A percentile compares a stretch with the other conserved stretches of the same genome.
Evolutionary conservation across 2,888 invertebrate species (phyloP).

Genomic region (Arrhopalites spinosus): DNA sequence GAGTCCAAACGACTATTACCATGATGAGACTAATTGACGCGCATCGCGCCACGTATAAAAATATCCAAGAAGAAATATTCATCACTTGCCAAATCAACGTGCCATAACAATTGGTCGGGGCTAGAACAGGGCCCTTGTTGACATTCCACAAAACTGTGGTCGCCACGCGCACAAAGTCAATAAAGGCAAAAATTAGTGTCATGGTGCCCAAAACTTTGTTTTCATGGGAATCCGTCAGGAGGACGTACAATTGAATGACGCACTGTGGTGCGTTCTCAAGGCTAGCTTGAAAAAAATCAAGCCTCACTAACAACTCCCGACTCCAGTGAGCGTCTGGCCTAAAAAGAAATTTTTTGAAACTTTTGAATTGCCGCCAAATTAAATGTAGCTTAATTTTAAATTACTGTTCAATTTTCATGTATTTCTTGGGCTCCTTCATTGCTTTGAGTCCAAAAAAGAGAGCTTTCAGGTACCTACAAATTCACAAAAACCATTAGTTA

Average conservation of each 20-base stretch:
- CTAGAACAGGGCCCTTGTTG: conserved; percentile 48
- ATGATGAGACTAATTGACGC: conserved; percentile 43
- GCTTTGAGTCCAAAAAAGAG: conserved; percentile 50
- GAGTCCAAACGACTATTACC: conserved; percentile 32
- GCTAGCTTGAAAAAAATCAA: conserved; percentile 54
- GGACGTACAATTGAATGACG: conserved; percentile 48
- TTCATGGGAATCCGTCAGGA: conserved; percentile 46
- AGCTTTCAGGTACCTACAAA: conserved; percentile 50
- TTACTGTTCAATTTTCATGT: conserved; percentile 50
- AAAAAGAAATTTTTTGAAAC: too few relatives aligned
- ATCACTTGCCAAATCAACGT: conserved; percentile 42
- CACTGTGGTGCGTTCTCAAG: conserved; percentile 55
- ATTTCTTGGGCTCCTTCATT: conserved; percentile 48
- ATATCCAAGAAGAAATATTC: conserved; percentile 49
- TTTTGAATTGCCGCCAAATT: too few relatives aligned
- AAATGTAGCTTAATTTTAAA: too few relatives aligned
- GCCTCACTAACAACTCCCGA: conserved; percentile 44
- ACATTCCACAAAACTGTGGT: conserved; percentile 51
- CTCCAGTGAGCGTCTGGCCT: conserved; percentile 53
- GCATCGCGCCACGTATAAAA: conserved; percentile 49
- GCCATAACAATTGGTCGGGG: conserved; percentile 44
- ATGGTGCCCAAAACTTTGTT: conserved; percentile 19
- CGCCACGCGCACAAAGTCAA: conserved; percentile 53
- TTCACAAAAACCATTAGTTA: too few relatives aligned
- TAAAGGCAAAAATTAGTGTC: conserved; percentile 48